Percentiles rank a stretch among this genome's conserved stretches.
Conservation (phyloP, 2,113 vertebrate genomes). For the Dipodomys merriami region DNA sequence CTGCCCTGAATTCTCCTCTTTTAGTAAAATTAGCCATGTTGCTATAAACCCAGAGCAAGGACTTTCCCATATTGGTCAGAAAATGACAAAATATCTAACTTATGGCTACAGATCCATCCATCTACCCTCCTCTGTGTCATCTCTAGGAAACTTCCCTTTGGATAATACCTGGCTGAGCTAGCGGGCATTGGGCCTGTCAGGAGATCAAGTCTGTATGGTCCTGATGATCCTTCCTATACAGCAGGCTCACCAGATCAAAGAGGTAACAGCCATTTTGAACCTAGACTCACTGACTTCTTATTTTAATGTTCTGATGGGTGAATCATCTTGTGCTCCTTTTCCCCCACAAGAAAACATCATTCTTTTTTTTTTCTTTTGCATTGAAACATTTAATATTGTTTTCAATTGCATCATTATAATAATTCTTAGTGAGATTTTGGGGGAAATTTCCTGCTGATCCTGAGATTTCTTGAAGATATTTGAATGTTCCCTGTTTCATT, state of each 20-base stretch:
- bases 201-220: accelerated
- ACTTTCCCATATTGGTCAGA: not conserved
- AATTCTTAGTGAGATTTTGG: not conserved
- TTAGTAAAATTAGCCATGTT: not conserved
- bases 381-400: not conserved
- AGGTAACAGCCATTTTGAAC: not conserved
- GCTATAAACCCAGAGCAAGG: not conserved
- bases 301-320: not conserved
- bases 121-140: no score
- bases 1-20: not conserved
- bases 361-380: not conserved
- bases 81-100: not conserved
- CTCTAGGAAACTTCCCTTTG: not conserved
- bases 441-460: not conserved
- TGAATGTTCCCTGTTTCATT: not conserved
- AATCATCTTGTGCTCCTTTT: not conserved
- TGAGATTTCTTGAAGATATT: not conserved
- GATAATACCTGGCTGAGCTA: not conserved
- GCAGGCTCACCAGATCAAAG: not conserved
- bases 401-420: not conserved
- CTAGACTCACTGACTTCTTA: not conserved
- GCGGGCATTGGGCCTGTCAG: accelerated
- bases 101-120: not conserved
- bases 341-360: not conserved
- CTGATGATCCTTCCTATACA: not conserved